Base-by-base conservation (phyloP, 37 sponge, comb jelly and placozoan species). In the Axinella damicornis region DNA sequence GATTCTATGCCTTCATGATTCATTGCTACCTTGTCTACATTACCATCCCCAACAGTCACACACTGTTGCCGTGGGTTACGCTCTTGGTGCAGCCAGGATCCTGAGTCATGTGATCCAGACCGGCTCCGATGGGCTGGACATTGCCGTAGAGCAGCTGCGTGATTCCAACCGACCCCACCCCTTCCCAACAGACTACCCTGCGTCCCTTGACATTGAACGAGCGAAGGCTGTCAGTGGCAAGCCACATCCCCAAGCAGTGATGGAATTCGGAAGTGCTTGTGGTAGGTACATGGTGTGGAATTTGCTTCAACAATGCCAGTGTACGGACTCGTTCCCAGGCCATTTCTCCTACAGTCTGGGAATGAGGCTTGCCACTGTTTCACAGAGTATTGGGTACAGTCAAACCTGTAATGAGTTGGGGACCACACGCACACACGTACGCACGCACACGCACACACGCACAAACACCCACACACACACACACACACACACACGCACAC, bases 211-310 rank as follows among this genome's bases (percentile, higher is more conserved):
- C 28, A 56, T 77, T 12, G 36, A 59, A 62, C 27, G 68, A 37
- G 86, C 65, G 0, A 30, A 46, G 46, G 9, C 6, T 0, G 53
- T 35, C 32, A 62, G 52, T 17, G 54, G 32, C 11, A 73, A 24
- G 12, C 65, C 74, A 33, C 87, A 87, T 35, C 17, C 21, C 17
- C 65, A 64, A 16, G 80, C 66, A 32, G 87, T 71, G 24, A 52
- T 79, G 80, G 25, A 24, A 27, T 65, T 55, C 62, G 80, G 80
- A 28, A 32, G 79, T 1, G 65, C 73, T 34, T 87, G 87, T 32
- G 37, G 87, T 87, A 22, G 73, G 87, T 28, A 46, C 46, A 46
- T 46, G 9, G 4, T 46, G n/a, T n/a, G n/a, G n/a, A n/a, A n/a
- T n/a, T n/a, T n/a, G 46, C 46, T 12, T 46, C 6, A 4, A 46